phyloP scores from a whole-genome alignment of 2,113 vertebrate genomes.

The Sylvia atricapilla region DNA sequence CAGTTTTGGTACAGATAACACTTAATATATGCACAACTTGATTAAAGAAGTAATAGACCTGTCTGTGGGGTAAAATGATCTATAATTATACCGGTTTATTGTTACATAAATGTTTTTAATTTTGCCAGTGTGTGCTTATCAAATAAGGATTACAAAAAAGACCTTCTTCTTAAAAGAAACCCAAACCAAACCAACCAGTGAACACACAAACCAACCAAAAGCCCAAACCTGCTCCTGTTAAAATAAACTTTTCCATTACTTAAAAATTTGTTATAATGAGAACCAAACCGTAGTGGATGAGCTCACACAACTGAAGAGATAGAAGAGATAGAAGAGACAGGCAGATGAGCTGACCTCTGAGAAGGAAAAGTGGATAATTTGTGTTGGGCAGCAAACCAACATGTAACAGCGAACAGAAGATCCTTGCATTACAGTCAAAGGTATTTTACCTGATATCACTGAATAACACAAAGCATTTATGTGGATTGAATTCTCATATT shows the following conservation, averaged over 20 bases:
- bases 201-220: not conserved
- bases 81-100: slow-evolving; percentile 12
- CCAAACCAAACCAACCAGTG: not conserved
- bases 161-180: not conserved
- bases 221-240: not conserved
- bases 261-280: slow-evolving; percentile 20
- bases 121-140: not conserved
- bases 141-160: not conserved
- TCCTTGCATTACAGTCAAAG: not conserved
- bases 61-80: slow-evolving; percentile 12
- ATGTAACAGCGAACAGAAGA: slow-evolving; percentile 16
- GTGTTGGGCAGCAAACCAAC: not conserved
- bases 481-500: not conserved
- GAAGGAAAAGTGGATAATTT: slow-evolving; percentile 8
- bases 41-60: slow-evolving; percentile 40
- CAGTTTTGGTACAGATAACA: not conserved
- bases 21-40: slow-evolving; percentile 25
- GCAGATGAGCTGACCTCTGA: not conserved
- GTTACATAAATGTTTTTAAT: slow-evolving; percentile 33
- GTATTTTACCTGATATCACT: not conserved
- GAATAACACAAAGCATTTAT: not conserved
- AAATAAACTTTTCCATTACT: not conserved
- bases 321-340: slow-evolving; percentile 27
- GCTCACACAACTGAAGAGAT: slow-evolving; percentile 12
- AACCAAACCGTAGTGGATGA: slow-evolving; percentile 27